Evolutionary conservation across 2,888 invertebrate species (phyloP), one percentile per base, ranked within the genome.

Genomic region (Scrobipalpa atriplicella): DNA sequence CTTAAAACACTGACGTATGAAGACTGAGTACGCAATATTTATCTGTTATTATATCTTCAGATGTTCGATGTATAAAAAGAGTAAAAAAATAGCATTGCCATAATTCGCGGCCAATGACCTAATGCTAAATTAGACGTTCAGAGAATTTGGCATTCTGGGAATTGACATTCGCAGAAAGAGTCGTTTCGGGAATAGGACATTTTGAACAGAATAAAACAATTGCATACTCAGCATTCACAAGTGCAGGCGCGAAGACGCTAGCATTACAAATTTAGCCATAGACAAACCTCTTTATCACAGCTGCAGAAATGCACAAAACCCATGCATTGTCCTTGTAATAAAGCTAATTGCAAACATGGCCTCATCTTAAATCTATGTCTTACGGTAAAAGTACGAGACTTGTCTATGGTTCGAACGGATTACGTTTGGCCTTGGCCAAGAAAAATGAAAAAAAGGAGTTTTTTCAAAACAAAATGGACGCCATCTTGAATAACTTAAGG

Each of bases 251-350:
- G 56, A 64, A 71, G 72, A 77, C 74, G 74, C 77, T 77, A 80
- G 78, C 78, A 72, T 70, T 72, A 78, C 73, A 73, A 75, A 74
- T 75, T 58, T 9, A 79, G 81, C 88, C 90, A 91, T 90, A 91
- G 90, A 89, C 91, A 88, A 88, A 82, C 79, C 90, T 86, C 89
- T 89, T 84, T 90, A 92, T 92, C 92, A 92, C 92, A 92, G 92
- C 85, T 91, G 85, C 83, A 79, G 80, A 92, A 92, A 92, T 92
- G 91, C 92, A 89, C 78, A 83, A 79, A 77, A 78, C 73, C 77
- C 83, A 87, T 90, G 89, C 90, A 89, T 90, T 83, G 81, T 86
- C 82, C 82, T 86, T 83, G 84, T 85, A 78, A 82, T 85, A 86
- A 85, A 89, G 83, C 86, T 87, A 84, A 84, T 85, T 87, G 87